A percentile compares a stretch with the other conserved stretches of the same genome.
phyloP scores from a whole-genome alignment of 2,888 invertebrate genomes.

The Zootermopsis nevadensis region DNA sequence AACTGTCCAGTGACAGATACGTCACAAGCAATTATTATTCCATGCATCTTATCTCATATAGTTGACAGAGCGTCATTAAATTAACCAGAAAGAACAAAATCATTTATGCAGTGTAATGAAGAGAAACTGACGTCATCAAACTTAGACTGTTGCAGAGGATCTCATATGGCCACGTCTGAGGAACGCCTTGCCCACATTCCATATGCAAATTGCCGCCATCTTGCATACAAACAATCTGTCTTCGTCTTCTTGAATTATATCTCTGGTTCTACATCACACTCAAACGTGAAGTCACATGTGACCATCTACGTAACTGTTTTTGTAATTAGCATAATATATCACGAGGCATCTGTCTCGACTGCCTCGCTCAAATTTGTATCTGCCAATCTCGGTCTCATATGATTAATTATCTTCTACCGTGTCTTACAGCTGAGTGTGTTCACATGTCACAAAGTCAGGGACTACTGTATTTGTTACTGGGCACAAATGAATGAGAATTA shows the following conservation, averaged over 20 bases:
- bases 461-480: not conserved
- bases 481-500: too few relatives aligned
- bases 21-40: too few relatives aligned
- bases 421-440: too few relatives aligned
- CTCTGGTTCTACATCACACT: not conserved
- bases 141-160: too few relatives aligned
- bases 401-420: constrained; percentile 29
- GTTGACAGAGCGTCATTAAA: too few relatives aligned
- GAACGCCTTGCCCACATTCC: constrained; percentile 43
- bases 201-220: constrained; percentile 44
- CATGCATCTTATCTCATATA: too few relatives aligned
- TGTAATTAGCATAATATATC: constrained; percentile 47
- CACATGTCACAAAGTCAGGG: not conserved
- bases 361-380: constrained; percentile 46
- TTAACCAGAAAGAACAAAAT: too few relatives aligned
- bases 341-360: constrained; percentile 17
- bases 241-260: constrained; percentile 1
- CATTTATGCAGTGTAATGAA: too few relatives aligned
- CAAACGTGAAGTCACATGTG: constrained; percentile 12
- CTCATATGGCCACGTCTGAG: not conserved
- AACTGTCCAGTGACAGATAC: too few relatives aligned
- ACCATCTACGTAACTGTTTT: constrained; percentile 30
- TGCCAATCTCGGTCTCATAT: constrained; percentile 42
- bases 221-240: not conserved
- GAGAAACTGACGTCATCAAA: too few relatives aligned